Conservation (phyloP, 1,140 invertebrate species). For the Dryas iulia region DNA sequence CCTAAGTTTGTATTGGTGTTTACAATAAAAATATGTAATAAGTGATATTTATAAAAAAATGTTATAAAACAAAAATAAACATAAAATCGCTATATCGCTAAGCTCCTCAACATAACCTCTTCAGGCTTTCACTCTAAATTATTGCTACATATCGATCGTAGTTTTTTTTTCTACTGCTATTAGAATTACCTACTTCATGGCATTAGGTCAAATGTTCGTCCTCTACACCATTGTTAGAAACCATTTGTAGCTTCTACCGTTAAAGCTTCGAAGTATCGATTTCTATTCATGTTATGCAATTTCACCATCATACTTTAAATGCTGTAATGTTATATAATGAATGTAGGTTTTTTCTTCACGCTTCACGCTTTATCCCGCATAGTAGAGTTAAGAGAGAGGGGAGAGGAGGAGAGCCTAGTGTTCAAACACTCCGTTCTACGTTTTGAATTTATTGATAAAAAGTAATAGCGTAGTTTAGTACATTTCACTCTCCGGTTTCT, state of each 20-base stretch:
- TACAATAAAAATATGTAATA: too few relatives aligned
- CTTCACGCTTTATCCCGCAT: too few relatives aligned
- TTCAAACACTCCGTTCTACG: too few relatives aligned
- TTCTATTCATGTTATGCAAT: not conserved
- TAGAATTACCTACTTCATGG: conserved; percentile 15
- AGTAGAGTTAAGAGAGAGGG: too few relatives aligned
- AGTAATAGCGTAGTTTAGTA: too few relatives aligned
- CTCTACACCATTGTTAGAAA: not conserved
- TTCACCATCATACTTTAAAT: not conserved
- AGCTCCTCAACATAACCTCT: not conserved
- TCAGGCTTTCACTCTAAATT: conserved; percentile 29
- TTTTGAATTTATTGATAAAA: too few relatives aligned
- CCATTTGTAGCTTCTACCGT: not conserved
- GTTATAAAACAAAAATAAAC: too few relatives aligned
- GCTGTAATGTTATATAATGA: not conserved
- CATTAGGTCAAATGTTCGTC: conserved; percentile 1
- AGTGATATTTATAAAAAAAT: too few relatives aligned
- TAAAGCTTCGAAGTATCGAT: not conserved
- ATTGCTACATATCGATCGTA: conserved; percentile 29
- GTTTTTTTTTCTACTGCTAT: conserved; percentile 27
- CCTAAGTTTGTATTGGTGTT: too few relatives aligned
- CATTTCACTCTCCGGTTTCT: too few relatives aligned
- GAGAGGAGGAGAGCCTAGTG: too few relatives aligned
- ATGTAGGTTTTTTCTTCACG: too few relatives aligned
- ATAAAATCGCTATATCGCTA: conserved; percentile 11